Percentiles rank a stretch among this genome's conserved stretches.
These are phyloP conservation scores for Apomyelois bistriatella DNA, from an alignment of 2,888 invertebrate genomes.

Conservation along the genomic window DNA sequence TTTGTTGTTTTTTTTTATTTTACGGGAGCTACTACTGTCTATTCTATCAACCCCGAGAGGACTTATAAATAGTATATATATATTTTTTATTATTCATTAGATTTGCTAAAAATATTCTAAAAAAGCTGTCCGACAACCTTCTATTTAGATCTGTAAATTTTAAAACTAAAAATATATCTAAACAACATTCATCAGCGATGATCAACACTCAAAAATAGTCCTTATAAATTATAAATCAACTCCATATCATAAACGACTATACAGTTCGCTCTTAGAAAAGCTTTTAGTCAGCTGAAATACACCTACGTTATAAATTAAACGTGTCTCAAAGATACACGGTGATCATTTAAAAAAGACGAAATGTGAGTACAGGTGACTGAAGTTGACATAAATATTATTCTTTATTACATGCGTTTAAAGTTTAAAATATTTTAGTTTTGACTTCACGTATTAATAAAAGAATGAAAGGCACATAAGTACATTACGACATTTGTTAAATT, in stretches of 20 bases:
- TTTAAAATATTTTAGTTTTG: neutral
- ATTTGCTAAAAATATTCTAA: too few species aligned
- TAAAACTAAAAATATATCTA: neutral
- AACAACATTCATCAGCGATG: neutral
- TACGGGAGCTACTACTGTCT: too few species aligned
- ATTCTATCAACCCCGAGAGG: too few species aligned
- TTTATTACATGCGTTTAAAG: neutral
- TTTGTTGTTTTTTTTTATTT: too few species aligned
- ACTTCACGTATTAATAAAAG: too few species aligned
- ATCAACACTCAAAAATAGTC: neutral
- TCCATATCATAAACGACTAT: neutral
- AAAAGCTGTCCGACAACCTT: too few species aligned
- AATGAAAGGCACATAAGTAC: too few species aligned
- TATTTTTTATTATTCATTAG: too few species aligned
- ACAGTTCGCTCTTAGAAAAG: conserved; percentile 23
- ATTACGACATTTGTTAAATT: too few species aligned
- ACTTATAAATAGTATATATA: too few species aligned
- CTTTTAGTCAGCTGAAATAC: conserved; percentile 22
- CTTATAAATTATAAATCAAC: neutral
- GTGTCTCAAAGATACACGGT: conserved; percentile 2
- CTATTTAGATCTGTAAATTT: too few species aligned
- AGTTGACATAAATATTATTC: neutral
- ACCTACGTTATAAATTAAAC: conserved; percentile 25
- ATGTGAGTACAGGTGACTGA: neutral
- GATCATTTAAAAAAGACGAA: neutral